Base-by-base conservation (phyloP, 2,888 invertebrate genomes). In the Aphrophora alni region DNA sequence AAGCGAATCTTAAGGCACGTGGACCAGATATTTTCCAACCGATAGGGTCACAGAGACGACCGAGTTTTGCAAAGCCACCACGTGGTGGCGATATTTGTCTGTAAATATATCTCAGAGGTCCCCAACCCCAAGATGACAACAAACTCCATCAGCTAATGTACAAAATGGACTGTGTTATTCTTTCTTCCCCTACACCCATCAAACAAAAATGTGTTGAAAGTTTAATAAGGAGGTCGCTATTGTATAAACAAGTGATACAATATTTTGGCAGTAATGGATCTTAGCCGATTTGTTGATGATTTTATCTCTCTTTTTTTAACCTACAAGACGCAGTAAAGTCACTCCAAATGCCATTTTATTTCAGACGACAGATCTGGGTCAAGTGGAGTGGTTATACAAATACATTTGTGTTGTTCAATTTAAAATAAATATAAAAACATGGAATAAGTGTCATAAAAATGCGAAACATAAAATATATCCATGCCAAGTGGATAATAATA, bases 81-180 rank as follows among this genome's bases (percentile, higher is more conserved):
- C 59, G 59, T 59, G 59, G 59, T 59, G 59, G 21, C 59, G n/a
- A 59, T 59, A 59, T 59, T 59, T 59, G 59, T 59, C 59, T 44
- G 44, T 44, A 44, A 44, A 44, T 44, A 44, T 44, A 44, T 44
- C 44, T 59, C 21, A 4, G 59, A 59, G 59, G 59, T 59, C 59
- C 59, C 59, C 59, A 59, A 59, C 59, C 59, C 59, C 59, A 10
- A 3, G 59, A 21, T 21, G 59, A 59, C 59, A 59, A 59, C 59
- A 59, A 21, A n/a, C 59, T 21, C 59, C 12, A 21, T 21, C 59
- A 10, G 59, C 59, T 59, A 59, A 59, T 59, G 59, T 59, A 59
- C 59, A 21, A 21, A 59, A 59, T 21, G 59, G 59, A 3, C 21
- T 21, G 59, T 59, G n/a, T 59, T 59, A 59, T 59, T 59, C 59